phyloP scores from a whole-genome alignment of 1,140 invertebrate genomes.

The Euborellia annulipes region DNA sequence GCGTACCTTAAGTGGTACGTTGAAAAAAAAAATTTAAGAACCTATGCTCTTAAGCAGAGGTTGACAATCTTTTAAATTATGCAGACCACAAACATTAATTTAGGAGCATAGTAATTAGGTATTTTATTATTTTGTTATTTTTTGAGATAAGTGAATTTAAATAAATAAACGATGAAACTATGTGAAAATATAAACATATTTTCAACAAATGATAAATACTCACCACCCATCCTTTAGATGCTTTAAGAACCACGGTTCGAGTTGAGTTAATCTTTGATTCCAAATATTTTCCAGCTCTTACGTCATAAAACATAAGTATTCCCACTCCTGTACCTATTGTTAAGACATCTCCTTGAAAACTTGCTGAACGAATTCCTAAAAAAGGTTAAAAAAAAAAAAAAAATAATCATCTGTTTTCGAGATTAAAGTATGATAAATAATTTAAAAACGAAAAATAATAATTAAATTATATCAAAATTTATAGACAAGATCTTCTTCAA shows the following conservation, averaged over 20 bases:
- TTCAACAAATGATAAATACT: slow-evolving; percentile 21
- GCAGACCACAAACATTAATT: too few relatives aligned
- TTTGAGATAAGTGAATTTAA: too few relatives aligned
- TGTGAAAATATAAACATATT: too few relatives aligned
- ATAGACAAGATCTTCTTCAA: background rate
- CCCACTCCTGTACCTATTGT: slow-evolving; percentile 88
- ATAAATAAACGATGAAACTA: too few relatives aligned
- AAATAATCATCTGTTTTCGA: slow-evolving; percentile 2
- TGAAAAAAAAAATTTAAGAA: too few relatives aligned
- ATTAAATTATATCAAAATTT: background rate
- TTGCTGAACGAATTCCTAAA: slow-evolving; percentile 65
- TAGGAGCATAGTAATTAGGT: too few relatives aligned
- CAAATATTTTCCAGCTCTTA: slow-evolving; percentile 77
- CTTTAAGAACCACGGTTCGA: slow-evolving; percentile 72
- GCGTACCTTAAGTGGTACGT: too few relatives aligned
- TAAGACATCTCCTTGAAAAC: slow-evolving; percentile 74
- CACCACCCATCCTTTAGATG: slow-evolving; percentile 82
- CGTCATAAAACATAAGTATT: slow-evolving; percentile 84
- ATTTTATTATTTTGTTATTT: too few relatives aligned
- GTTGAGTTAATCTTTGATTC: slow-evolving; percentile 79
- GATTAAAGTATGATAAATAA: slow-evolving; percentile 4
- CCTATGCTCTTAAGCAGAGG: too few relatives aligned
- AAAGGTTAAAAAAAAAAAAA: slow-evolving; percentile 6
- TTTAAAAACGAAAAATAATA: slow-evolving; percentile 2
- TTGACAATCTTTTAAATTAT: too few relatives aligned